A percentile compares a stretch with the other conserved stretches of the same genome.
Evolutionary conservation across 2,113 vertebrate species (phyloP).

Genomic region (Lasiurus cinereus): DNA sequence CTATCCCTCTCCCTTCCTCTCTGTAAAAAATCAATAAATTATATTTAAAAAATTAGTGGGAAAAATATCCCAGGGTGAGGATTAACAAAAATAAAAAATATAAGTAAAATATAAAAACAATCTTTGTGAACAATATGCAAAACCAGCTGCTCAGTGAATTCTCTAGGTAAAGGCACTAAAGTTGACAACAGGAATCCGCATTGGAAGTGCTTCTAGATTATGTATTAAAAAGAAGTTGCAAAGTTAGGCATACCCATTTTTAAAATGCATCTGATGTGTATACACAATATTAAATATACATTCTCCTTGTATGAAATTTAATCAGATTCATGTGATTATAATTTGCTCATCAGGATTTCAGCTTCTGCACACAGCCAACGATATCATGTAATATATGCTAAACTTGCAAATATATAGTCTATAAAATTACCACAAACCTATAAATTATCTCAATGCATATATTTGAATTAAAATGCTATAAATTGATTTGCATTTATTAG

Average conservation of each 20-base stretch:
- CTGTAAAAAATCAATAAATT: too few species aligned
- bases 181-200: background rate
- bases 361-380: background rate
- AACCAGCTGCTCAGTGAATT: background rate
- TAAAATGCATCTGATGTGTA: background rate
- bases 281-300: background rate
- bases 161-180: background rate
- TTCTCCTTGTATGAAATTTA: background rate
- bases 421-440: background rate
- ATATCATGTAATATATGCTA: background rate
- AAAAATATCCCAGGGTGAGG: too few species aligned
- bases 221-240: background rate
- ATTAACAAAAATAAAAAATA: too few species aligned
- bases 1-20: too few species aligned
- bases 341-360: background rate
- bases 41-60: too few species aligned
- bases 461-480: constrained; percentile 24
- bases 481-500: background rate
- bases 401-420: background rate
- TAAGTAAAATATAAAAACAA: background rate
- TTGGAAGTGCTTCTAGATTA: background rate
- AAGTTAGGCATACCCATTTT: background rate
- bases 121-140: background rate
- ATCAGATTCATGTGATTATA: background rate
- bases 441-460: background rate